Conservation (phyloP, 2,797 vertebrate genomes). For the Sebastes goodei region DNA sequence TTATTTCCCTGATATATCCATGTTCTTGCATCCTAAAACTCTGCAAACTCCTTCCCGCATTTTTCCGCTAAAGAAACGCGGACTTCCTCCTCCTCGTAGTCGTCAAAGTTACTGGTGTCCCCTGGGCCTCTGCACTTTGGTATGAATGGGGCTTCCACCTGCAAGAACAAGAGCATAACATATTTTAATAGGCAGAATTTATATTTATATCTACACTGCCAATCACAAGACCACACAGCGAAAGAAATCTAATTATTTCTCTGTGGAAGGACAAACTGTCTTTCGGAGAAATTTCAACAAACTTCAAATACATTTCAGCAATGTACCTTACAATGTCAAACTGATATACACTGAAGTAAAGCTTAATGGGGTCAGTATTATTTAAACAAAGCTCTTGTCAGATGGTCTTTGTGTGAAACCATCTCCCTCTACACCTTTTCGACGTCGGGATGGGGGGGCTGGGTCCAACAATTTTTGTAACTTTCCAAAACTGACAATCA, state of each 20-base stretch:
- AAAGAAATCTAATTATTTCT: background rate
- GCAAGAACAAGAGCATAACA: constrained; percentile 4
- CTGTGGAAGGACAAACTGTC: background rate
- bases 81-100: constrained; percentile 99
- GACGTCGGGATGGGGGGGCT: background rate
- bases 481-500: background rate
- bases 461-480: background rate
- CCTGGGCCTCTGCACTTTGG: constrained; percentile 99
- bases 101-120: constrained; percentile 99
- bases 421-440: background rate
- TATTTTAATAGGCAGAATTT: background rate
- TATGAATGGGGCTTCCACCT: constrained; percentile 99
- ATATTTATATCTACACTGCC: background rate
- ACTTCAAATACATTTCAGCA: background rate
- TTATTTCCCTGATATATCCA: constrained; percentile 90
- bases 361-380: background rate
- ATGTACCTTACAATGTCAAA: background rate
- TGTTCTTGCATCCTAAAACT: constrained; percentile 90
- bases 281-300: background rate
- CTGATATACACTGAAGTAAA: background rate
- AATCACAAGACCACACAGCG: background rate
- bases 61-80: constrained; percentile 98
- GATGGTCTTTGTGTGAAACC: background rate
- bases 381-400: constrained; percentile 1
- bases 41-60: constrained; percentile 96